Evolutionary conservation across 2,888 invertebrate species (phyloP).

Genomic region (Lasioglossum pauxillum): DNA sequence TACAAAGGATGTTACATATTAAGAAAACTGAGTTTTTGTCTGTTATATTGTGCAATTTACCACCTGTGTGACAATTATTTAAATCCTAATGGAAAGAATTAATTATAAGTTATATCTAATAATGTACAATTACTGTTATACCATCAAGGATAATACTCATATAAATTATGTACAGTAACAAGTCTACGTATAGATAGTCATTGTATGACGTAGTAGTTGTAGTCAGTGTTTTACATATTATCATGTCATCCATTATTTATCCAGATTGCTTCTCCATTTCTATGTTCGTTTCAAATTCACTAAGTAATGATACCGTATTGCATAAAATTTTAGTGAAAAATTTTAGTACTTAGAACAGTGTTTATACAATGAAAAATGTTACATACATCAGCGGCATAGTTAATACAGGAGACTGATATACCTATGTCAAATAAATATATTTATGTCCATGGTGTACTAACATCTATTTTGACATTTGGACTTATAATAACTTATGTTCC

Average conservation of each 20-base stretch:
- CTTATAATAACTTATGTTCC: slow-evolving; percentile 43
- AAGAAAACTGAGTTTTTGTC: not conserved
- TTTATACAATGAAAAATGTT: slow-evolving; percentile 9
- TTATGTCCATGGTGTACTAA: slow-evolving; percentile 30
- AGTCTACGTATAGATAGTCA: not conserved
- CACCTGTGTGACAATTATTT: not conserved
- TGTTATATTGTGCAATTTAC: not conserved
- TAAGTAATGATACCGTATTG: not conserved
- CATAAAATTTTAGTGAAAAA: not conserved
- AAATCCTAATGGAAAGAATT: not conserved
- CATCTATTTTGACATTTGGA: slow-evolving; percentile 64
- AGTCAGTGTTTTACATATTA: not conserved
- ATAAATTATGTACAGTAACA: not conserved
- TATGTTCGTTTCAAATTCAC: not conserved
- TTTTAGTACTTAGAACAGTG: not conserved
- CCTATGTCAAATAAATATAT: slow-evolving; percentile 26
- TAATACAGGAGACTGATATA: not conserved
- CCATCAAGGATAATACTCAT: not conserved
- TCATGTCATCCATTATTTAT: not conserved
- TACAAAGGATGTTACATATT: not conserved
- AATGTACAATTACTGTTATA: not conserved
- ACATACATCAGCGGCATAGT: slow-evolving; percentile 8
- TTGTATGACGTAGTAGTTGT: not conserved
- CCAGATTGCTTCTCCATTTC: not conserved
- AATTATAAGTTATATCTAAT: not conserved